Conservation (phyloP, 92 coral and sea anemone species). For the Palythoa caribaeorum region DNA sequence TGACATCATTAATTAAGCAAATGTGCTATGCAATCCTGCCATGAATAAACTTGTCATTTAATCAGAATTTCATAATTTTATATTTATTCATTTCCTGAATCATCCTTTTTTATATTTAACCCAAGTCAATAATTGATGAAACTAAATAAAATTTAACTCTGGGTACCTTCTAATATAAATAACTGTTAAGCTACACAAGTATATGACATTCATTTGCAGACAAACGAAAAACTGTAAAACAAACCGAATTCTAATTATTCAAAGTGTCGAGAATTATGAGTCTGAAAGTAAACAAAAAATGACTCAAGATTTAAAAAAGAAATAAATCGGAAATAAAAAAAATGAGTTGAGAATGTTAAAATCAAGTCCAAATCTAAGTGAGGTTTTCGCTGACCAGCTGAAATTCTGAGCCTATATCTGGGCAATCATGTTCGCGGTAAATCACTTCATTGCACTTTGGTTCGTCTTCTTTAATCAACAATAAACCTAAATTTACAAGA, state of each 20-base stretch:
- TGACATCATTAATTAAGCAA: not conserved
- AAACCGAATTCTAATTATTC: no score
- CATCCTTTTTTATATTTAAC: slow-evolving; percentile 25
- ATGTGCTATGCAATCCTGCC: not conserved
- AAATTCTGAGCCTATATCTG: no score
- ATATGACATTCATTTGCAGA: not conserved
- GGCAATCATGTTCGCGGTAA: no score
- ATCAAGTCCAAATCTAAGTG: no score
- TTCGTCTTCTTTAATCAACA: not conserved
- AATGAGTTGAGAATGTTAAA: no score
- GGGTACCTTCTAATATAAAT: slow-evolving; percentile 1
- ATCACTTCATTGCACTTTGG: not conserved
- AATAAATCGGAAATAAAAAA: no score
- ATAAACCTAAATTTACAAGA: no score
- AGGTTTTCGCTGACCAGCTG: no score
- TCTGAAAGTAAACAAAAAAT: no score
- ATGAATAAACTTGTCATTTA: not conserved
- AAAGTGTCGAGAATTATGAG: no score
- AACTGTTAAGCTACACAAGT: slow-evolving; percentile 17
- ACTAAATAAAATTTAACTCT: not conserved
- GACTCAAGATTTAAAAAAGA: no score
- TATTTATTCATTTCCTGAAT: not conserved
- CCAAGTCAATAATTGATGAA: slow-evolving; percentile 8
- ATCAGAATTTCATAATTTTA: not conserved
- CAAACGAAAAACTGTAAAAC: no score